Evolutionary conservation across 2,888 invertebrate genomes (phyloP).

Genomic region (Pterobdella sp.): DNA sequence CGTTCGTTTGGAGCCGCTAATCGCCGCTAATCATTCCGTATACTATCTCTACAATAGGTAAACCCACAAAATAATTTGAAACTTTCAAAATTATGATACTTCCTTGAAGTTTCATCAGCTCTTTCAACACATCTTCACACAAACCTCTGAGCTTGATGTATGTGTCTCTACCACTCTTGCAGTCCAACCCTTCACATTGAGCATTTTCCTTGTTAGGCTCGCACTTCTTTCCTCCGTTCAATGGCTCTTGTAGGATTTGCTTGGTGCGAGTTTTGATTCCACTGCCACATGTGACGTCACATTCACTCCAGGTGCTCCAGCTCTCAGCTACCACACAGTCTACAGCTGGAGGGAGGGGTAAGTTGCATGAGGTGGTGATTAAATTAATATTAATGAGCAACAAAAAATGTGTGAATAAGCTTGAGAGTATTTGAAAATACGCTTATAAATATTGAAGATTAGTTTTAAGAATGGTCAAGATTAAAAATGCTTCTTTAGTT

Average conservation of each 20-base stretch:
- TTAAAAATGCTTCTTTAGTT: too few relatives aligned
- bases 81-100: not conserved
- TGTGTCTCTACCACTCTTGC: constrained; percentile 34
- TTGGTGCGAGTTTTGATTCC: constrained; percentile 34
- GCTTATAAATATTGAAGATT: too few relatives aligned
- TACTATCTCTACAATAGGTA: not conserved
- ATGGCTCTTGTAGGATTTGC: constrained; percentile 26
- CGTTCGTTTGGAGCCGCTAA: not conserved
- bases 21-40: not conserved
- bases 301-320: constrained; percentile 35
- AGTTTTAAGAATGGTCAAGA: too few relatives aligned
- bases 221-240: constrained; percentile 36
- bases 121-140: not conserved
- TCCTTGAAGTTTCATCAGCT: not conserved
- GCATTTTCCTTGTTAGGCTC: constrained; percentile 28
- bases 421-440: too few relatives aligned
- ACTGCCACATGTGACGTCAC: constrained; percentile 35
- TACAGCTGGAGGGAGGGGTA: constrained; percentile 30
- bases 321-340: constrained; percentile 36
- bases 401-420: too few relatives aligned
- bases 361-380: not conserved
- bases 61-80: not conserved
- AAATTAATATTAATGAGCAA: too few relatives aligned
- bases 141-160: constrained; percentile 18
- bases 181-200: constrained; percentile 35